A percentile compares a stretch with the other conserved stretches of the same genome.
phyloP scores from a whole-genome alignment of 1,140 invertebrate species.

The Melanaphis sacchari region DNA sequence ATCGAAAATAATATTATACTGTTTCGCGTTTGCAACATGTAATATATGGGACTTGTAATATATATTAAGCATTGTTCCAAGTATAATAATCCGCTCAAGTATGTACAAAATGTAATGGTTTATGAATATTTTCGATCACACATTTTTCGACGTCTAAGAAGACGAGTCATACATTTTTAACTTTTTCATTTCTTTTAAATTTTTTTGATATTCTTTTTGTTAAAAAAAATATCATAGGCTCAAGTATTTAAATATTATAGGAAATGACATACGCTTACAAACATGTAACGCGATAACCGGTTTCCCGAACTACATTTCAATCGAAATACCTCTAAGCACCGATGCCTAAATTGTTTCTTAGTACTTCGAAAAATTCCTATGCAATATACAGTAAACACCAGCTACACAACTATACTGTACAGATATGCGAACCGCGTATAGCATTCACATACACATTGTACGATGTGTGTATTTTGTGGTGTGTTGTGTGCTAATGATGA shows the following conservation, averaged over 20 bases:
- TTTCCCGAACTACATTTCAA: conserved; percentile 1
- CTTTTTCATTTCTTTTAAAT: not conserved
- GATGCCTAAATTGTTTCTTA: not conserved
- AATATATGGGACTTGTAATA: not conserved
- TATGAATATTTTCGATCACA: not conserved
- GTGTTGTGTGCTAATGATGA: conserved; percentile 5
- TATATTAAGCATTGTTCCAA: not conserved
- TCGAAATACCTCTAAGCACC: not conserved
- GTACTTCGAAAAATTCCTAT: not conserved
- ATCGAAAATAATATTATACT: not conserved
- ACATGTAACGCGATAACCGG: not conserved
- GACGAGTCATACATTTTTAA: not conserved
- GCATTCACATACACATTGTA: not conserved
- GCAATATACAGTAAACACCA: not conserved
- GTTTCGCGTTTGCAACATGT: not conserved
- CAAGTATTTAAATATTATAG: not conserved
- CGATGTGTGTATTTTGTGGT: not conserved
- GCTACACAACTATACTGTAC: not conserved
- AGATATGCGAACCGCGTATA: not conserved
- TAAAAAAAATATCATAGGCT: not conserved
- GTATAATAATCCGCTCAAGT: not conserved
- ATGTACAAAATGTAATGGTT: not conserved
- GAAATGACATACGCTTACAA: not conserved
- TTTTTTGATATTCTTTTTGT: not conserved
- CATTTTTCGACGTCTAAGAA: not conserved